Conservation (phyloP, 2,888 invertebrate species). For the Tigriopus californicus region DNA sequence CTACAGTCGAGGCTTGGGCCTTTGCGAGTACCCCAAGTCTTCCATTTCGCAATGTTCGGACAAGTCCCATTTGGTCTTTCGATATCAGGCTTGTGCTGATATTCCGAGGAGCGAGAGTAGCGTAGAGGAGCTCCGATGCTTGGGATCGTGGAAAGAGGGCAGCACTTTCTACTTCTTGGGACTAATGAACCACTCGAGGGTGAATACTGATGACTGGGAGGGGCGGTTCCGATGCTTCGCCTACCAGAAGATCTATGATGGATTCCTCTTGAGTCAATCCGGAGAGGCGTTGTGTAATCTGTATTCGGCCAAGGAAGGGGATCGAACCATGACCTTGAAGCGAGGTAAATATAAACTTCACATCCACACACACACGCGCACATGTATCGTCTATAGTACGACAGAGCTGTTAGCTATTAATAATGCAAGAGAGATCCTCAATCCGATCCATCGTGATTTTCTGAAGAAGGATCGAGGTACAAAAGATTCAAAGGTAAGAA, state of each 20-base stretch:
- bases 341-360: not conserved
- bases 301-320: constrained; percentile 4
- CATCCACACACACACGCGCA: not conserved
- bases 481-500: no score
- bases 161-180: constrained; percentile 47
- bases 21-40: constrained; percentile 2
- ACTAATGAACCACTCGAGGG: not conserved
- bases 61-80: constrained; percentile 6
- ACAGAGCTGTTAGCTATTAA: not conserved
- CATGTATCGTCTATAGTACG: not conserved
- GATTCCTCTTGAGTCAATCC: not conserved
- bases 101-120: not conserved
- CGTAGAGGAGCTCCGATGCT: constrained; percentile 72
- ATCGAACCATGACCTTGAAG: constrained; percentile 2
- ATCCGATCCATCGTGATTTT: no score
- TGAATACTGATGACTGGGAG: constrained; percentile 2
- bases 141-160: constrained; percentile 83
- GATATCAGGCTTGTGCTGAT: constrained; percentile 11
- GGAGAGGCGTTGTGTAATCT: constrained; percentile 7
- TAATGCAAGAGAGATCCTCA: not conserved
- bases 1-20: constrained; percentile 5
- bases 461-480: no score
- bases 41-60: constrained; percentile 12
- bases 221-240: constrained; percentile 4
- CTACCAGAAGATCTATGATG: not conserved